Evolutionary conservation across 2,888 invertebrate genomes (phyloP).

Genomic region (Heterodera filipjevi): DNA sequence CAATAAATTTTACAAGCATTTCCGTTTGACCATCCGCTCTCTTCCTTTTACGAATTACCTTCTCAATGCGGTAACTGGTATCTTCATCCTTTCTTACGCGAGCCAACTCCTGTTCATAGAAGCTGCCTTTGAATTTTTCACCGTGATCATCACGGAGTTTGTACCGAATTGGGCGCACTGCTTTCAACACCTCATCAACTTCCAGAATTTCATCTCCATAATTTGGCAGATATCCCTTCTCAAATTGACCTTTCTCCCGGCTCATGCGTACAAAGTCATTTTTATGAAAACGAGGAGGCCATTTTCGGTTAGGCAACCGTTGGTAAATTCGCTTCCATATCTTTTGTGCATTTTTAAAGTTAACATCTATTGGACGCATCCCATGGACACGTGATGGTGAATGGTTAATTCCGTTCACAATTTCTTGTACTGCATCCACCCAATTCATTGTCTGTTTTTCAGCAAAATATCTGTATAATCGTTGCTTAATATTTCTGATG

Average conservation of each 20-base stretch:
- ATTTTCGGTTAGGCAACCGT: no score
- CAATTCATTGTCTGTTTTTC: neutral
- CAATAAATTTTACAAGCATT: conserved; percentile 18
- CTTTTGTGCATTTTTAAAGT: neutral
- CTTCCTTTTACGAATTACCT: neutral
- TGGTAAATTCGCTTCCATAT: neutral
- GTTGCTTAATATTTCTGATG: conserved; percentile 17
- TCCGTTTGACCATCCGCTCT: neutral
- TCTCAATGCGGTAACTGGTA: conserved; percentile 14
- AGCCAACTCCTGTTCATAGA: conserved; percentile 4
- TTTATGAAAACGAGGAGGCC: neutral
- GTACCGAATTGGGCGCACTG: neutral
- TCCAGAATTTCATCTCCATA: conserved; percentile 10
- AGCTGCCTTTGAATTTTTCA: neutral
- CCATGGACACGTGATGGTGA: neutral
- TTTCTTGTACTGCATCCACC: conserved; percentile 1
- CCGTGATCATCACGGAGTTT: conserved; percentile 11
- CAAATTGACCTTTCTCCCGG: no score
- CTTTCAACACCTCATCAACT: conserved; percentile 1
- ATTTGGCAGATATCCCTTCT: conserved; percentile 18
- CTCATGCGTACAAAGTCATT: no score
- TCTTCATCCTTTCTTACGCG: neutral
- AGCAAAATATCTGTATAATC: conserved; percentile 21
- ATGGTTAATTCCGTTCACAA: neutral
- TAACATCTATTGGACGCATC: conserved; percentile 3